A percentile compares a stretch with the other conserved stretches of the same genome.
Evolutionary conservation across 2,888 invertebrate species (phyloP).

Genomic region (Aphidoletes aphidimyza): DNA sequence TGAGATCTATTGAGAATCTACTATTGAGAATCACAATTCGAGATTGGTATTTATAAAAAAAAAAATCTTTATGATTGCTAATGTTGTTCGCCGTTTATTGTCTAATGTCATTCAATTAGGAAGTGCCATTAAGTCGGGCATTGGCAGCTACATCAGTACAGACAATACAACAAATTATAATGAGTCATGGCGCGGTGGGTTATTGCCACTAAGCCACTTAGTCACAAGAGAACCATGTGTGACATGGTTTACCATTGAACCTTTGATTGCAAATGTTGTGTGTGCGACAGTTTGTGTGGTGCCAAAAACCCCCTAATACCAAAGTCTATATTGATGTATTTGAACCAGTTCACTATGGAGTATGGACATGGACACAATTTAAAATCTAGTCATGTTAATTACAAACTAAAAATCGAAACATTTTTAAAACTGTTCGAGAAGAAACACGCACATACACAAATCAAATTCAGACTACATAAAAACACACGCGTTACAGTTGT

Average conservation of each 20-base stretch:
- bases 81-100: neutral
- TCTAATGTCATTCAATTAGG: constrained; percentile 1
- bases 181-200: constrained; percentile 14
- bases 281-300: neutral
- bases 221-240: neutral
- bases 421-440: neutral
- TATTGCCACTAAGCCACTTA: neutral
- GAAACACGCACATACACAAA: neutral
- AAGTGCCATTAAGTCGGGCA: neutral
- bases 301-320: too few relatives aligned
- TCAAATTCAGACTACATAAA: neutral
- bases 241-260: constrained; percentile 7
- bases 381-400: neutral
- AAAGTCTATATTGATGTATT: constrained; percentile 3
- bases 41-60: neutral
- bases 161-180: constrained; percentile 21
- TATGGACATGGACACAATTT: neutral
- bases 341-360: neutral
- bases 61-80: neutral
- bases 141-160: neutral
- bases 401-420: neutral
- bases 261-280: neutral
- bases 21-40: neutral
- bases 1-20: too few relatives aligned
- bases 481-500: constrained; percentile 14